Conservation (phyloP, 2,797 vertebrate species). For the Brachymystax lenok region DNA sequence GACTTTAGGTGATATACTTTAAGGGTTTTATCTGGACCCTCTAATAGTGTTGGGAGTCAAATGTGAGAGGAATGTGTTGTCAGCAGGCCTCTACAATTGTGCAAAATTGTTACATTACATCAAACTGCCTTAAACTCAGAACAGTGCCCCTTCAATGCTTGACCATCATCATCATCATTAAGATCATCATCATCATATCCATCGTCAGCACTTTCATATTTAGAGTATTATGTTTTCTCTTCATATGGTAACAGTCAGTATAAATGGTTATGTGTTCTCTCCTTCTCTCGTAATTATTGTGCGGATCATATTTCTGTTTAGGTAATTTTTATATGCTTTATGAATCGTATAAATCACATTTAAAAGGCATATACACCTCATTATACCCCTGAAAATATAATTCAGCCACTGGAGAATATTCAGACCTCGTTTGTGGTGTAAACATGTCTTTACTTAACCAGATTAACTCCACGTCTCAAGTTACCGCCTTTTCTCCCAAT, state of each 20-base stretch:
- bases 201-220: conserved; percentile 22
- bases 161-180: conserved; percentile 25
- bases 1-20: conserved; percentile 18
- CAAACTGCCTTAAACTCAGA: not conserved
- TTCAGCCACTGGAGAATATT: conserved; percentile 76
- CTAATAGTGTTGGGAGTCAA: conserved; percentile 21
- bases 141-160: no score
- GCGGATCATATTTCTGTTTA: conserved; percentile 73
- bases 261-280: conserved; percentile 46
- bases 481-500: conserved; percentile 62
- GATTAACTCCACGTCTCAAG: conserved; percentile 75
- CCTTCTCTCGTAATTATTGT: conserved; percentile 39
- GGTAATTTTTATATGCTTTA: conserved; percentile 73
- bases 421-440: conserved; percentile 81
- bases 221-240: conserved; percentile 45
- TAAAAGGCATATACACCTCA: conserved; percentile 72
- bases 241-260: conserved; percentile 47
- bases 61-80: conserved; percentile 17
- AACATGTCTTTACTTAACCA: conserved; percentile 81
- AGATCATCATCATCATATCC: not conserved
- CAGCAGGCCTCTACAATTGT: not conserved
- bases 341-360: conserved; percentile 74
- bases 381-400: conserved; percentile 72
- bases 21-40: conserved; percentile 34
- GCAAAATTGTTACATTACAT: not conserved